Evolutionary conservation across 2,888 invertebrate species (phyloP).

Genomic region (Drosophila tanythrix): DNA sequence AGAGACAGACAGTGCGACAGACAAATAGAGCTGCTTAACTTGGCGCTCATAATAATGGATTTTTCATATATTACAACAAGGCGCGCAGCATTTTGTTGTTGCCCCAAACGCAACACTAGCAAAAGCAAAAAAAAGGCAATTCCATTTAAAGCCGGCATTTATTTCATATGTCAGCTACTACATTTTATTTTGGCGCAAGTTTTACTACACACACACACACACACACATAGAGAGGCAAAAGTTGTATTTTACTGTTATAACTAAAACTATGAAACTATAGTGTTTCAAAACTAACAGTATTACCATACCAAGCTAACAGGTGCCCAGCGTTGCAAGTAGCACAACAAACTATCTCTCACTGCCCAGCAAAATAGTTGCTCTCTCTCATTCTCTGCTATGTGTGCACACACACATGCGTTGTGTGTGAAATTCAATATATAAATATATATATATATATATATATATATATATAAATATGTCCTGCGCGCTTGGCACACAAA

Average conservation of each 20-base stretch:
- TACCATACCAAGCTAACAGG: slow-evolving; percentile 83
- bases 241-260: slow-evolving; percentile 64
- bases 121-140: background rate
- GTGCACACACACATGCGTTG: background rate
- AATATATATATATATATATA: background rate
- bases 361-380: slow-evolving; percentile 56
- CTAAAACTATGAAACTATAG: slow-evolving; percentile 81
- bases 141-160: background rate
- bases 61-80: slow-evolving; percentile 79
- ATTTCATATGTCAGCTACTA: slow-evolving; percentile 26
- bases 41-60: slow-evolving; percentile 81
- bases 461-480: slow-evolving; percentile 48
- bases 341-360: slow-evolving; percentile 72
- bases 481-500: slow-evolving; percentile 71
- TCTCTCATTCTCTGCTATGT: slow-evolving; percentile 32
- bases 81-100: slow-evolving; percentile 72
- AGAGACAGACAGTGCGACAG: slow-evolving; percentile 7
- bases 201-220: slow-evolving; percentile 18
- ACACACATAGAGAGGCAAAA: background rate
- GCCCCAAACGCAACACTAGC: background rate
- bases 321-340: slow-evolving; percentile 63
- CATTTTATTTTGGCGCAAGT: slow-evolving; percentile 41
- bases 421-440: background rate
- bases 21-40: slow-evolving; percentile 47
- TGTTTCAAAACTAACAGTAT: slow-evolving; percentile 84